These are phyloP conservation scores for Lamproptera curius DNA, from an alignment of 2,888 invertebrate genomes.

Conservation along the genomic window DNA sequence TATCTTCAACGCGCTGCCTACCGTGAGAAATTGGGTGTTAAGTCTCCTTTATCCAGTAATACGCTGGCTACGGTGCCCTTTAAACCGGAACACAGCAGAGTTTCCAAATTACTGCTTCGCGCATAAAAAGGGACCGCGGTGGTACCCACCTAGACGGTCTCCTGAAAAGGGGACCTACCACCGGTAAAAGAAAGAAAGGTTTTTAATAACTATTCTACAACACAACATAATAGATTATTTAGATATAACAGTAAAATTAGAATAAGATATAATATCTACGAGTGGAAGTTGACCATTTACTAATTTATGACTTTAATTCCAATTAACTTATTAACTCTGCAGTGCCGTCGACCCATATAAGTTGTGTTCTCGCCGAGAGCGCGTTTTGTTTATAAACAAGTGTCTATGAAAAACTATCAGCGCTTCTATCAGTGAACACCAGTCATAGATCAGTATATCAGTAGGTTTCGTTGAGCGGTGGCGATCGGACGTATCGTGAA, in stretches of 20 bases:
- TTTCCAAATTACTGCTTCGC: too few species aligned
- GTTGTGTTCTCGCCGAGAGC: slow-evolving; percentile 8
- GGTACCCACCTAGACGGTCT: too few species aligned
- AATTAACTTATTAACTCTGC: neutral
- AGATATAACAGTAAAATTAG: neutral
- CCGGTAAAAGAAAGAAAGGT: too few species aligned
- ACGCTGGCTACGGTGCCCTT: too few species aligned
- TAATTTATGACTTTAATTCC: neutral
- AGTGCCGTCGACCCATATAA: neutral
- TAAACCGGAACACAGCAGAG: too few species aligned
- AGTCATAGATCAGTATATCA: slow-evolving; percentile 19
- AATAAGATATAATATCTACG: neutral
- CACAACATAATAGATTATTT: neutral
- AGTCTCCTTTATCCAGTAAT: too few species aligned
- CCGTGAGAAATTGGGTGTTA: too few species aligned
- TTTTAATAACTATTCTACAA: neutral
- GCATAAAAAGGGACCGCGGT: too few species aligned
- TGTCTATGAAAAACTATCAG: slow-evolving; percentile 1
- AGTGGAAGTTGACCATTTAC: neutral
- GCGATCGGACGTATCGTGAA: slow-evolving; percentile 19
- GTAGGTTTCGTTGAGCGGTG: slow-evolving; percentile 10
- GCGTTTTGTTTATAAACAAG: slow-evolving; percentile 17
- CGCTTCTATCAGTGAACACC: slow-evolving; percentile 1
- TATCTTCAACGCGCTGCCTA: too few species aligned
- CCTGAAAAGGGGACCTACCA: too few species aligned